These are phyloP conservation scores for Pollenia labialis DNA, from an alignment of 2,888 invertebrate species.

Conservation along the genomic window DNA sequence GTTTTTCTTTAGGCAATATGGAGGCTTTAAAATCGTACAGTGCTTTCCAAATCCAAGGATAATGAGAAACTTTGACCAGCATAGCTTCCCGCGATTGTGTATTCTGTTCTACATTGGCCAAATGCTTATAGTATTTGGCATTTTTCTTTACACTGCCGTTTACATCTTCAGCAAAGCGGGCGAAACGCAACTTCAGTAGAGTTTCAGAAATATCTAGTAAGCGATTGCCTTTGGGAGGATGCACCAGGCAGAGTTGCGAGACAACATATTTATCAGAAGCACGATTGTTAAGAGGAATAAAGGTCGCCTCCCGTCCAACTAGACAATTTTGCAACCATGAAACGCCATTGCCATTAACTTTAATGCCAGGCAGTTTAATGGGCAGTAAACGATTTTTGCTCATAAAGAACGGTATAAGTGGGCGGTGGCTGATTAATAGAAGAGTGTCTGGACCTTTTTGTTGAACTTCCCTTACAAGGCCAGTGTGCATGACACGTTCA, in stretches of 20 bases:
- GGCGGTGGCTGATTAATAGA: conserved; percentile 79
- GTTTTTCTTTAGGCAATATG: conserved; percentile 79
- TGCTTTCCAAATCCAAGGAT: conserved; percentile 79
- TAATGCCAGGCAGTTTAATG: conserved; percentile 81
- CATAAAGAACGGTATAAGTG: conserved; percentile 79
- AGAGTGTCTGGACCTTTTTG: conserved; percentile 80
- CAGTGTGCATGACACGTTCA: conserved; percentile 81
- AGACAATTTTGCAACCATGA: conserved; percentile 85
- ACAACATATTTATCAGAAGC: conserved; percentile 83
- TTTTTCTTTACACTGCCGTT: conserved; percentile 77
- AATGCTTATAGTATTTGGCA: conserved; percentile 80
- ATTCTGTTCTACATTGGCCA: conserved; percentile 78
- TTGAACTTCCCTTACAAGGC: conserved; percentile 78
- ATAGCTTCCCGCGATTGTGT: conserved; percentile 78
- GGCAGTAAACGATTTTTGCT: conserved; percentile 78
- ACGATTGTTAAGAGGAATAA: conserved; percentile 83
- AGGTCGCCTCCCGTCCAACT: conserved; percentile 83
- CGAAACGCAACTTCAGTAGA: conserved; percentile 82
- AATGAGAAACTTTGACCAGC: conserved; percentile 76
- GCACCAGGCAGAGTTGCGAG: conserved; percentile 83
- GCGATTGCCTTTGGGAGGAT: conserved; percentile 80
- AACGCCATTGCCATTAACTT: conserved; percentile 82
- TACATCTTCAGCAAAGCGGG: conserved; percentile 77
- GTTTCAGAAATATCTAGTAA: conserved; percentile 82
- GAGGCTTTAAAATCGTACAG: conserved; percentile 77